Evolutionary conservation across 2,113 vertebrate species (phyloP).

Genomic region (Pampusana beccarii): DNA sequence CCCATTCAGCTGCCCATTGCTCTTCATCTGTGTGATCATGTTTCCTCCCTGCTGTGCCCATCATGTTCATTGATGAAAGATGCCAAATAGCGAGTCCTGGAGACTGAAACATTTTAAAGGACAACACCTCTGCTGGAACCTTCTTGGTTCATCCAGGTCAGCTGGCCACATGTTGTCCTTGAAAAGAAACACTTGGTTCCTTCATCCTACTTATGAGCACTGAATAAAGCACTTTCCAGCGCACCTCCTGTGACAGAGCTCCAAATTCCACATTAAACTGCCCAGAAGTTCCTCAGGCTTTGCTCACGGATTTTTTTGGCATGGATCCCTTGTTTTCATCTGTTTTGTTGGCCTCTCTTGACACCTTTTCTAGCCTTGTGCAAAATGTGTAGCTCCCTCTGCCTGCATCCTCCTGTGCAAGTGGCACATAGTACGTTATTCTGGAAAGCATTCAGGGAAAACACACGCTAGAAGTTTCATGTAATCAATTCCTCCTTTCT

Average conservation of each 20-base stretch:
- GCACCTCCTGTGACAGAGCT: not conserved
- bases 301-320: not conserved
- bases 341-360: not conserved
- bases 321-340: not conserved
- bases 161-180: not conserved
- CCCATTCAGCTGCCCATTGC: not conserved
- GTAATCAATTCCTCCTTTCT: constrained; percentile 31
- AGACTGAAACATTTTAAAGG: not conserved
- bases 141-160: not conserved
- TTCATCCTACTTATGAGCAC: not conserved
- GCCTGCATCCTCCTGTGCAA: not conserved
- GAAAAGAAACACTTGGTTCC: not conserved
- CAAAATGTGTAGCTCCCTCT: not conserved
- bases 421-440: not conserved
- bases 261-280: not conserved
- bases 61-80: fast-evolving
- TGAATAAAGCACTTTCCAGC: not conserved
- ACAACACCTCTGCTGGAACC: not conserved
- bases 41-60: not conserved
- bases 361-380: not conserved
- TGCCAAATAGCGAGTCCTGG: not conserved
- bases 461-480: not conserved
- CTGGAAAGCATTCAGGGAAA: not conserved
- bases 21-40: not conserved
- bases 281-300: not conserved